Conservation (phyloP, 2,888 invertebrate genomes). For the Drosophila paramelanica region DNA sequence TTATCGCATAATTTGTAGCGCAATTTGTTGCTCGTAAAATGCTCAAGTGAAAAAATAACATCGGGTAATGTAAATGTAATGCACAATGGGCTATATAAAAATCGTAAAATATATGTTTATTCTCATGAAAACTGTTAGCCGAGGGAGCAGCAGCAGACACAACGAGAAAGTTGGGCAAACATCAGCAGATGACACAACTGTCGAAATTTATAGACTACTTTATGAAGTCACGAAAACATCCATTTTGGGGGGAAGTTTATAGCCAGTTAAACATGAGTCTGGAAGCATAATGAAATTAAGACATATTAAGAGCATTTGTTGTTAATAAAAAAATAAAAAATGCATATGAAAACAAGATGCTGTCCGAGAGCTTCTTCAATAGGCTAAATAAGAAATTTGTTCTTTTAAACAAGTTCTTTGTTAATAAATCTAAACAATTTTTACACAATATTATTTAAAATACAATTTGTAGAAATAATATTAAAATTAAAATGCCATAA, state of each 20-base stretch:
- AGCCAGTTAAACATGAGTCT: constrained; percentile 23
- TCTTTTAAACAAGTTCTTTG: too few species aligned
- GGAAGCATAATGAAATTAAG: constrained; percentile 6
- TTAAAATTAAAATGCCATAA: too few species aligned
- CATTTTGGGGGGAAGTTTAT: constrained; percentile 36
- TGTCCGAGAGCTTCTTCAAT: too few species aligned
- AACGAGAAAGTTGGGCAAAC: constrained; percentile 33
- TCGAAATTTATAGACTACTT: constrained; percentile 64
- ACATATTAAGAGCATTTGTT: constrained; percentile 3
- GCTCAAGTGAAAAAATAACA: constrained; percentile 69
- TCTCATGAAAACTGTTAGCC: background rate
- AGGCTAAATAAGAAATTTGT: too few species aligned
- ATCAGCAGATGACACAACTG: constrained; percentile 42
- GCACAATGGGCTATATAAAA: constrained; percentile 73
- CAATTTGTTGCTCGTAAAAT: constrained; percentile 83
- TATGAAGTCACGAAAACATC: constrained; percentile 53
- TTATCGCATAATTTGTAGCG: constrained; percentile 83
- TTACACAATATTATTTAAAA: too few species aligned
- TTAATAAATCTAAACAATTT: too few species aligned
- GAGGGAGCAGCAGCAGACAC: background rate
- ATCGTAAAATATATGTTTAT: constrained; percentile 71
- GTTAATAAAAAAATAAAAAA: constrained; percentile 8
- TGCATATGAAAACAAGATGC: background rate
- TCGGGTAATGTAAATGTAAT: constrained; percentile 60
- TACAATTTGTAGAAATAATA: too few species aligned